These are phyloP conservation scores for Cryptotermes secundus DNA, from an alignment of 1,140 invertebrate genomes.

Conservation along the genomic window DNA sequence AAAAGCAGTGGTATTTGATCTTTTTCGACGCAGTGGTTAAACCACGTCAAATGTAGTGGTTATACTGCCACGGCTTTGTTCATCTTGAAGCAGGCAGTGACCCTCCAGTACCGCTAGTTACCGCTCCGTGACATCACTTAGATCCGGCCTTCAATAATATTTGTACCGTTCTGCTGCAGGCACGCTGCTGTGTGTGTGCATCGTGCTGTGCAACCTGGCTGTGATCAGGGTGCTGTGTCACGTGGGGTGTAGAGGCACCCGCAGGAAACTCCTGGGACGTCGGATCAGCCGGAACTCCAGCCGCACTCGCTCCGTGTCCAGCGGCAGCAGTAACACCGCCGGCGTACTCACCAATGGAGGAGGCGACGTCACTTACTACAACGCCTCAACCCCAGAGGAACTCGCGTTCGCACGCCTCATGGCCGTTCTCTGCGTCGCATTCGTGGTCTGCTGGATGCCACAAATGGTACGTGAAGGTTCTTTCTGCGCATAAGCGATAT, in stretches of 20 bases:
- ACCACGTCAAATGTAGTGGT: too few species aligned
- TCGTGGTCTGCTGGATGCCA: conserved; percentile 82
- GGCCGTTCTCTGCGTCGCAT: conserved; percentile 77
- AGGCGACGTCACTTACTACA: conserved; percentile 28
- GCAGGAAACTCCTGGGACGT: conserved; percentile 50
- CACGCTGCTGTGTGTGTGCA: conserved; percentile 67
- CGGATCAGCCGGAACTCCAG: conserved; percentile 55
- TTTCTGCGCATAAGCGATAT: neutral
- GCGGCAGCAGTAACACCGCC: conserved; percentile 39
- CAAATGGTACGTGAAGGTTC: conserved; percentile 67
- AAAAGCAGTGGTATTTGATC: too few species aligned
- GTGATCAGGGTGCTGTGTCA: conserved; percentile 75
- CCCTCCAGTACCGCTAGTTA: too few species aligned
- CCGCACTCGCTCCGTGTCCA: conserved; percentile 32
- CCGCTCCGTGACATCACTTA: too few species aligned
- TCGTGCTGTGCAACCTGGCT: conserved; percentile 78
- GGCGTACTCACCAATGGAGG: conserved; percentile 33
- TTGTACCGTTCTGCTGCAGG: conserved; percentile 58
- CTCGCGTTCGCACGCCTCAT: conserved; percentile 80
- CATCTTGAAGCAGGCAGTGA: too few species aligned
- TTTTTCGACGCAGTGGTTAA: too few species aligned
- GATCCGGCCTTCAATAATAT: too few species aligned
- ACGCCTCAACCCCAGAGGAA: conserved; percentile 68
- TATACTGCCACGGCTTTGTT: too few species aligned
- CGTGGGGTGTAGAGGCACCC: conserved; percentile 52